Conservation (phyloP, 2,113 vertebrate genomes). For the Ammospiza nelsoni region DNA sequence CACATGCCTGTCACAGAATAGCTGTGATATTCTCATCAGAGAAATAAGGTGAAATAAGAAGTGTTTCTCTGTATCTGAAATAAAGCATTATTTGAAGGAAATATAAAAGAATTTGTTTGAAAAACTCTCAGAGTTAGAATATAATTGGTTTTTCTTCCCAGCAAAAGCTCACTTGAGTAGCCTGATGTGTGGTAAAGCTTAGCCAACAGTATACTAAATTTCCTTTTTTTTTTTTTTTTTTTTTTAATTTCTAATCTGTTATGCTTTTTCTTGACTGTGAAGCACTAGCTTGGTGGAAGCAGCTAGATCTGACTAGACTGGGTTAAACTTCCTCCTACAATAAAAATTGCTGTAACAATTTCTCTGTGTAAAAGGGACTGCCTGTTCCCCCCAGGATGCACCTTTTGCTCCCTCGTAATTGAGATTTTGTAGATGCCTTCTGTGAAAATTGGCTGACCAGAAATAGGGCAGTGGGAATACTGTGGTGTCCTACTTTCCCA, state of each 20-base stretch:
- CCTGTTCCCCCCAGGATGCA: not conserved
- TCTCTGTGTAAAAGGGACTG: not conserved
- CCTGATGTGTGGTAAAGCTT: not conserved
- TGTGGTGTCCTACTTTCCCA: slow-evolving; percentile 34
- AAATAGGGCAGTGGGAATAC: not conserved
- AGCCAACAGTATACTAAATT: not conserved
- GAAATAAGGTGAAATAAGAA: not conserved
- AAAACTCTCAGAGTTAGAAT: not conserved
- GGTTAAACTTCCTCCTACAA: not conserved
- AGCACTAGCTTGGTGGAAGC: not conserved
- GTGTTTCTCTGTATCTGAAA: not conserved
- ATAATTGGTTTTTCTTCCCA: not conserved
- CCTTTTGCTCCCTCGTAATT: not conserved
- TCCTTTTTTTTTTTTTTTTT: not conserved
- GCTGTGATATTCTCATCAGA: not conserved
- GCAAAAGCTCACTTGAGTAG: not conserved
- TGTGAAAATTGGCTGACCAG: slow-evolving; percentile 6
- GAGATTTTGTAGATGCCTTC: not conserved
- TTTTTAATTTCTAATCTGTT: not conserved
- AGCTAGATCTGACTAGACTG: not conserved
- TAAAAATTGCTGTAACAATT: not conserved
- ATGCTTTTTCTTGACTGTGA: not conserved
- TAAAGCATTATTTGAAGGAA: not conserved
- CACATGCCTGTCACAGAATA: not conserved
- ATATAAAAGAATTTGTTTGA: not conserved